Evolutionary conservation across 2,888 invertebrate genomes (phyloP), one percentile per base, ranked within the genome.

Genomic region (Nemotelus nigrinus): DNA sequence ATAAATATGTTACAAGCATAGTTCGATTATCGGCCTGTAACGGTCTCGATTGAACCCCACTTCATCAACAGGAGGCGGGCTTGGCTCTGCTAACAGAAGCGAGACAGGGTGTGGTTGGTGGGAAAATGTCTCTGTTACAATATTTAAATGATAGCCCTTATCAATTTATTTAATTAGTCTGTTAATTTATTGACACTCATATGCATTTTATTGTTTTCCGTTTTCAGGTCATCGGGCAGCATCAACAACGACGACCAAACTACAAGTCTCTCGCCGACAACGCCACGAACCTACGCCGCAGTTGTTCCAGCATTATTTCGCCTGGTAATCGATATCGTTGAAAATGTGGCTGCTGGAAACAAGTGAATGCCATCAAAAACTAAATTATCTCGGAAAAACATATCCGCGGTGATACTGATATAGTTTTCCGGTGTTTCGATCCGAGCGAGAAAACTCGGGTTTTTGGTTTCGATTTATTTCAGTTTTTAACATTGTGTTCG

Each of bases 151-250:
- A 48, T 65, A 45, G 48, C 57, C 63, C 41, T 60, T 74, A 74
- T 74, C 74, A 60, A 74, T 60, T 74, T 74, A 74, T 74, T 74
- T 74, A 74, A 63, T 74, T 48, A 72, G 25, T n/a, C 25, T 60
- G 60, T 50, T 74, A 74, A 74, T 60, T 74, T 74, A 70, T 70
- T 53, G 70, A 39, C 41, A n/a, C 70, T 70, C 55, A 70, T 60
- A 47, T 63, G 48, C 5, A 74, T 63, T 74, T 74, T 63, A 60
- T 60, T 60, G 60, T 74, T 55, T 74, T 63, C 63, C 60, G 50
- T 60, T 74, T 60, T 60, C 74, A 74, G 74, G 74, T 74, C 74
- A 74, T 41, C 74, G 74, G 8, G 48, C 10, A 39, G 48, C 41
- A 8, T 2, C n/a, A 44, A 45, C 45, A 58, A 3, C 41, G 41